Conservation (phyloP, 1,140 invertebrate species). For the Metaphire vulgaris region DNA sequence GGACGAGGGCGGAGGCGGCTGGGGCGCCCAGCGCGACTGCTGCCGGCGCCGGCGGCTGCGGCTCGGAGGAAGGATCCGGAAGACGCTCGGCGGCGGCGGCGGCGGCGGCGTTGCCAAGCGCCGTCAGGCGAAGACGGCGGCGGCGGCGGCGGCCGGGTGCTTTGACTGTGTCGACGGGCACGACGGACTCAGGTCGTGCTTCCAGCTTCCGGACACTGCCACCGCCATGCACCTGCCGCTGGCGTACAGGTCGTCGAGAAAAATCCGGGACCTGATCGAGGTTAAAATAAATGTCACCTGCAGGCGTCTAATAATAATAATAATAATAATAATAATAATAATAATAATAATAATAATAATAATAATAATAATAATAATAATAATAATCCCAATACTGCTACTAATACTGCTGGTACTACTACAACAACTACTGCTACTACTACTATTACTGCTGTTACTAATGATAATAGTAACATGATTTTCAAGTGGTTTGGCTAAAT, state of each 20-base stretch:
- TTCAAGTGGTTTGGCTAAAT: too few species aligned
- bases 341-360: too few species aligned
- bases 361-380: too few species aligned
- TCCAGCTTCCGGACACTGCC: not conserved
- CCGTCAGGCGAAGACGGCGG: not conserved
- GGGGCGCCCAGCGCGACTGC: not conserved
- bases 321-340: too few species aligned
- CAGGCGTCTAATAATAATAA: too few species aligned
- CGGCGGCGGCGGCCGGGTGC: slow-evolving; percentile 1
- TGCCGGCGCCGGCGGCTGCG: not conserved
- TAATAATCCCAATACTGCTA: too few species aligned
- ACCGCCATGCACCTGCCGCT: slow-evolving; percentile 51
- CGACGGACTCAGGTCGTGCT: not conserved
- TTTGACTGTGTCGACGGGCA: not conserved
- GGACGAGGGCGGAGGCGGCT: not conserved
- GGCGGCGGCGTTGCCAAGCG: not conserved
- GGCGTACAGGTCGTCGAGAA: slow-evolving; percentile 56
- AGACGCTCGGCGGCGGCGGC: not conserved
- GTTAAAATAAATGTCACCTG: slow-evolving; percentile 42
- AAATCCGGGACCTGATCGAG: slow-evolving; percentile 58
- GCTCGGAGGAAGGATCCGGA: not conserved
- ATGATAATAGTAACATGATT: too few species aligned
- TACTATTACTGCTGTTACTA: too few species aligned
- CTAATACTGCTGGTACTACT: too few species aligned
- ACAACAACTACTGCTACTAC: too few species aligned